Percentiles rank a stretch among this genome's conserved stretches.
Evolutionary conservation across 2,888 invertebrate genomes (phyloP).

Genomic region (Synanthedon vespiformis): DNA sequence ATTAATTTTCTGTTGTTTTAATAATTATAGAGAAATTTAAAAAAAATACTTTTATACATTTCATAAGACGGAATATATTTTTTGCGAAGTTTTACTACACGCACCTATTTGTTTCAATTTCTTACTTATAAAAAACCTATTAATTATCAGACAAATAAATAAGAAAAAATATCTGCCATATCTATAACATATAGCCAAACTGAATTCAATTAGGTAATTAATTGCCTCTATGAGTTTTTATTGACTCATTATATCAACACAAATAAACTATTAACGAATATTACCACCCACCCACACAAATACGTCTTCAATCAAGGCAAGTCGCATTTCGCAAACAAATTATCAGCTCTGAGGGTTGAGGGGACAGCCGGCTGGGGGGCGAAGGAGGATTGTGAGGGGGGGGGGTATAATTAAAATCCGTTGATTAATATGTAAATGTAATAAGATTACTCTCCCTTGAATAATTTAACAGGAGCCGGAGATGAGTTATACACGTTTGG

Average conservation of each 20-base stretch:
- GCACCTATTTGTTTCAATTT: no score
- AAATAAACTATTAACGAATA: slow-evolving; percentile 48
- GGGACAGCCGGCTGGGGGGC: slow-evolving; percentile 67
- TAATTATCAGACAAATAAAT: no score
- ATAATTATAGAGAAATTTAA: no score
- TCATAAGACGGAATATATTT: no score
- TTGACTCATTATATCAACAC: slow-evolving; percentile 12
- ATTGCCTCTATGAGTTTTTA: no score
- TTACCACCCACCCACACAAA: slow-evolving; percentile 42
- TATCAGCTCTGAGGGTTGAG: slow-evolving; percentile 45
- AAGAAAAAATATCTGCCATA: no score
- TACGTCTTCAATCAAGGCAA: slow-evolving; percentile 52
- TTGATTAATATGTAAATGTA: slow-evolving; percentile 99
- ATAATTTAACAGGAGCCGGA: slow-evolving; percentile 73
- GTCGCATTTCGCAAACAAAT: slow-evolving; percentile 67
- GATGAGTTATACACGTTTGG: slow-evolving; percentile 62
- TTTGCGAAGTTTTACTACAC: no score
- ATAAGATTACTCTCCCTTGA: slow-evolving; percentile 96
- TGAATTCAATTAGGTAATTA: no score
- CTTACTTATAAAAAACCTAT: no score
- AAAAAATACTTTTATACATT: no score
- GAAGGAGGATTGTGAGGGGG: slow-evolving; percentile 58
- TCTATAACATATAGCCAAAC: no score
- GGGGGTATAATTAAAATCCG: slow-evolving; percentile 96
- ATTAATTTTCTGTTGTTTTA: no score